Evolutionary conservation across 1,140 invertebrate genomes (phyloP), one percentile per base, ranked within the genome.

Genomic region (Drosophila nikananu): DNA sequence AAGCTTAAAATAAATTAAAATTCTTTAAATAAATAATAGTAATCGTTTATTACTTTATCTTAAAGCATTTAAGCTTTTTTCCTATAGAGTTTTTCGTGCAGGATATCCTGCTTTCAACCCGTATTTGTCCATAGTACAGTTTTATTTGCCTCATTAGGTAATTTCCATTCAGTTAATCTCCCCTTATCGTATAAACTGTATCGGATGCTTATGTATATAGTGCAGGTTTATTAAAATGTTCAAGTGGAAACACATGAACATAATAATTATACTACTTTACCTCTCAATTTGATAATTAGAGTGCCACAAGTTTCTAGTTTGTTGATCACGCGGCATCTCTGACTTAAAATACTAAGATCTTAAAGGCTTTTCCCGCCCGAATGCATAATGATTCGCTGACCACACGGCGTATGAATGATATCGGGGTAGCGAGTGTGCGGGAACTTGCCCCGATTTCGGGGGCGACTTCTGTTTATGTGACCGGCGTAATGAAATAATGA

Each of bases 401-500:
- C 67, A 72, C 68, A 8, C 54, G 37, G 49, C 67, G 63, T 71
- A 68, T 68, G 64, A 73, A 44, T 51, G 71, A 73, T 73, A 73
- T 73, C 37, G 23, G n/a, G 13, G 10, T 5, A 35, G 48, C n/a
- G 54, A 23, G 35, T 27, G n/a, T 27, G 23, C 63, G 48, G 27
- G 63, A 55, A 54, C 61, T 44, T 67, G 6, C 8, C 35, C 27
- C 21, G 12, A n/a, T 52, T 73, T 37, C 12, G 30, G 67, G 27
- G 35, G 44, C 37, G 30, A 73, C 71, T 73, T 73, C 55, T 73
- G 71, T 73, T 73, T 73, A 61, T 73, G 71, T 37, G 68, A 37
- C 19, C 52, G 27, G 9, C 55, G 21, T 61, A 73, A 73, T 73
- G 70, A 73, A 73, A 73, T 73, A 72, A 73, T 73, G 70, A 73